Evolutionary conservation across 2,797 vertebrate genomes (phyloP).

Genomic region (Monodelphis domestica): DNA sequence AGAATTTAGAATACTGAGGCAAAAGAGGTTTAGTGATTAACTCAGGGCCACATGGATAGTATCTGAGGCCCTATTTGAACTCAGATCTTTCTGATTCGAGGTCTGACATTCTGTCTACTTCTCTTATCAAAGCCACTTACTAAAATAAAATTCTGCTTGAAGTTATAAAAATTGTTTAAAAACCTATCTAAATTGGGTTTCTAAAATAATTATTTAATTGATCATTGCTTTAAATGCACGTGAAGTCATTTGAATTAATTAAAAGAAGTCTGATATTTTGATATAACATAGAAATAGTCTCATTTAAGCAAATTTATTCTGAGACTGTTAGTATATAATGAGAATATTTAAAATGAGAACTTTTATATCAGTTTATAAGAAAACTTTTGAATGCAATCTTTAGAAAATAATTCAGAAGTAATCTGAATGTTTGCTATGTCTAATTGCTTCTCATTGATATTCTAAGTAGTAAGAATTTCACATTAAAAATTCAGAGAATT

Average conservation of each 20-base stretch:
- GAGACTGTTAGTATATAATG: neutral
- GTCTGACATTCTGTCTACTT: neutral
- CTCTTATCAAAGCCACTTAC: neutral
- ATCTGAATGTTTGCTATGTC: conserved; percentile 29
- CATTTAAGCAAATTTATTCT: neutral
- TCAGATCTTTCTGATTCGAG: neutral
- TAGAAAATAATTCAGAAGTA: conserved; percentile 46
- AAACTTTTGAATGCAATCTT: conserved; percentile 10
- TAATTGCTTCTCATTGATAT: conserved; percentile 68
- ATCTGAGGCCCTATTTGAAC: neutral
- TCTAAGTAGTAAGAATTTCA: conserved; percentile 55
- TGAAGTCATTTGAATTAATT: neutral
- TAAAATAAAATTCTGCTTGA: neutral
- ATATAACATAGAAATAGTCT: neutral
- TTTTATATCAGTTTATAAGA: conserved; percentile 51
- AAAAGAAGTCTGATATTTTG: neutral
- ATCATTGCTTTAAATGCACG: conserved; percentile 3
- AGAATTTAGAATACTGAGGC: neutral
- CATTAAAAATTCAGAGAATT: conserved; percentile 71
- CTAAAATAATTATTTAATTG: conserved; percentile 2
- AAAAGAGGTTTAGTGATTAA: neutral
- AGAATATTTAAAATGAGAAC: conserved; percentile 46
- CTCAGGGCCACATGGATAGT: neutral
- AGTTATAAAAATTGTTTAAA: neutral
- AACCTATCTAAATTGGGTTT: neutral